A percentile compares a stretch with the other conserved stretches of the same genome.
Evolutionary conservation across 2,888 invertebrate genomes (phyloP).

Genomic region (Artemia sinica): DNA sequence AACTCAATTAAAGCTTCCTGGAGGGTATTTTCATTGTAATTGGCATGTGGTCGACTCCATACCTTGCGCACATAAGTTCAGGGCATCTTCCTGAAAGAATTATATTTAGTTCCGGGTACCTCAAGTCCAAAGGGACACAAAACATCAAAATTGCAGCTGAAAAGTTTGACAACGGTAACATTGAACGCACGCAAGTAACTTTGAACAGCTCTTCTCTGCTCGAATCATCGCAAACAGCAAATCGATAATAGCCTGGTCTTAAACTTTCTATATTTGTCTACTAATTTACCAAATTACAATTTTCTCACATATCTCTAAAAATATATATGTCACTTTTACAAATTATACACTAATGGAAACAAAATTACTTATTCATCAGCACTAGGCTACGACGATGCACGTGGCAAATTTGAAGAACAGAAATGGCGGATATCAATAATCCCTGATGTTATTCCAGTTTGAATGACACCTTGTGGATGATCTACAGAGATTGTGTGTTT

Average conservation of each 20-base stretch:
- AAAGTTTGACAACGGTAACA: slow-evolving; percentile 14
- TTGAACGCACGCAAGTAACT: slow-evolving; percentile 8
- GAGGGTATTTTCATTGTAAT: slow-evolving; percentile 3
- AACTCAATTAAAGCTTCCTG: not conserved
- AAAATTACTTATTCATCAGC: not conserved
- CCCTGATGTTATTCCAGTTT: slow-evolving; percentile 12
- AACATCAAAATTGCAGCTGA: slow-evolving; percentile 9
- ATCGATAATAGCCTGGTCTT: not conserved
- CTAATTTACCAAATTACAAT: slow-evolving; percentile 11
- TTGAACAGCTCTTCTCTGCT: not conserved
- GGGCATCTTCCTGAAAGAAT: not conserved
- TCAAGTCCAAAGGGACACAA: slow-evolving; percentile 13
- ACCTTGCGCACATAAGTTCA: not conserved
- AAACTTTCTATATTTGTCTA: slow-evolving; percentile 5
- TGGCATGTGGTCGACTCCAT: not conserved
- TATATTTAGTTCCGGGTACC: not conserved
- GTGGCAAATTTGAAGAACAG: not conserved
- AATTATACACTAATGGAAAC: not conserved
- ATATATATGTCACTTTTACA: not conserved
- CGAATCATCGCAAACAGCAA: too few species aligned
- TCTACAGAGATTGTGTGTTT: slow-evolving; percentile 1
- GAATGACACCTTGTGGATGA: not conserved
- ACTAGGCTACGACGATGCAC: slow-evolving; percentile 9
- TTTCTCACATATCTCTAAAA: slow-evolving; percentile 1
- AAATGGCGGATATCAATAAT: not conserved